Evolutionary conservation across 2,888 invertebrate species (phyloP).

Genomic region (Cyaniris semiargus): DNA sequence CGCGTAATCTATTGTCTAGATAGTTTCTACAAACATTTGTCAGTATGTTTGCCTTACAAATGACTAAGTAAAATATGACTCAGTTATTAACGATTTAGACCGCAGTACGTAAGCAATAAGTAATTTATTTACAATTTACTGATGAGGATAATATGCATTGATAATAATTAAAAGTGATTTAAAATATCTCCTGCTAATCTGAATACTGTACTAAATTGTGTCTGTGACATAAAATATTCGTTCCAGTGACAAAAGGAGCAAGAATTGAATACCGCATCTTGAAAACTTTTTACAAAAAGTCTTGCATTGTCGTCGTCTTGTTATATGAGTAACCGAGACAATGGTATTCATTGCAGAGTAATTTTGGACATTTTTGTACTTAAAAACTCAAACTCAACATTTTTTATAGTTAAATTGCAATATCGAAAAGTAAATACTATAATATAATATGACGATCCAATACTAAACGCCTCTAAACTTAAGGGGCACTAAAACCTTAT

Average conservation of each 20-base stretch:
- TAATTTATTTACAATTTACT: background rate
- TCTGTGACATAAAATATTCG: background rate
- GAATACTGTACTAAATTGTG: background rate
- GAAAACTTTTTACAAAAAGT: constrained; percentile 18
- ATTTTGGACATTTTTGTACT: background rate
- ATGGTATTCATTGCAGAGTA: background rate
- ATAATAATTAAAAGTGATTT: background rate
- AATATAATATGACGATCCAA: too few relatives aligned
- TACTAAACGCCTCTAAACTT: too few relatives aligned
- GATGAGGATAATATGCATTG: background rate
- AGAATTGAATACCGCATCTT: constrained; percentile 12
- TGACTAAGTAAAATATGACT: constrained; percentile 22
- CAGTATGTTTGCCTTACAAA: constrained; percentile 10
- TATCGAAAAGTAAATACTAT: too few relatives aligned
- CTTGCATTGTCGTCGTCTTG: background rate
- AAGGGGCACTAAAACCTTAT: too few relatives aligned
- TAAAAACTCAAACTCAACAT: background rate
- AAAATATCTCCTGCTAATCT: background rate
- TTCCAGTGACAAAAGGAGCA: constrained; percentile 6
- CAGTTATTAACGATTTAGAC: background rate
- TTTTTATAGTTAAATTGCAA: too few relatives aligned
- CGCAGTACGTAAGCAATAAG: background rate
- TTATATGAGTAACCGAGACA: constrained; percentile 9
- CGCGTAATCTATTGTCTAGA: constrained; percentile 21
- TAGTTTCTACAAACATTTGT: constrained; percentile 3